Conservation (phyloP, 1,140 invertebrate genomes). For the Laupala kohalensis region DNA sequence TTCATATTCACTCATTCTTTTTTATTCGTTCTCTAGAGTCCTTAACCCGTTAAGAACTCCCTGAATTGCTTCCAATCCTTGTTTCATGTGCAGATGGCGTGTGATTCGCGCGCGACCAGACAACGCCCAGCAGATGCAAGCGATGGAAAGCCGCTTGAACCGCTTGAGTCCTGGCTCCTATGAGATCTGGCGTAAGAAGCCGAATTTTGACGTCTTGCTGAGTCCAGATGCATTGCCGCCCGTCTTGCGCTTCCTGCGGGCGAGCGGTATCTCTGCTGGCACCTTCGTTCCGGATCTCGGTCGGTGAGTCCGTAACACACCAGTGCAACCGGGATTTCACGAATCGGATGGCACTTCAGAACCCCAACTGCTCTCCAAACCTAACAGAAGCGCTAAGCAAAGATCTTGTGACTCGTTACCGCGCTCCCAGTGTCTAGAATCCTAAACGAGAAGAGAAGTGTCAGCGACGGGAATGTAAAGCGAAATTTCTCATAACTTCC, state of each 20-base stretch:
- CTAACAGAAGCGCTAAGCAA: no score
- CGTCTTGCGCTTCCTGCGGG: background rate
- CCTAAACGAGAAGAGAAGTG: no score
- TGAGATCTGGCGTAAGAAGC: background rate
- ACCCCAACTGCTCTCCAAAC: no score
- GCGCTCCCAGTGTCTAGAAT: no score
- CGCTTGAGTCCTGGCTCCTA: background rate
- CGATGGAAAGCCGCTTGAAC: background rate
- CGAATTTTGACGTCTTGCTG: background rate
- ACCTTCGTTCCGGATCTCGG: background rate
- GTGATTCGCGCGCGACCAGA: background rate
- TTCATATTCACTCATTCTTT: no score
- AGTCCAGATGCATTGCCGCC: background rate
- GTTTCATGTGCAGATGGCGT: background rate
- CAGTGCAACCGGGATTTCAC: background rate
- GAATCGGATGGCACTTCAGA: no score
- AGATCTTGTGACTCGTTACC: no score
- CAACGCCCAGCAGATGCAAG: background rate
- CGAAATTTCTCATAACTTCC: no score
- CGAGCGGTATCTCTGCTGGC: background rate
- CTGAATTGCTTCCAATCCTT: no score
- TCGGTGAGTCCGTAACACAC: background rate
- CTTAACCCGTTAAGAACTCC: no score
- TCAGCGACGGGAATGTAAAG: no score
- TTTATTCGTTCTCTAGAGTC: no score